phyloP scores from a whole-genome alignment of 2,888 invertebrate genomes.

The Phlogophora meticulosa region DNA sequence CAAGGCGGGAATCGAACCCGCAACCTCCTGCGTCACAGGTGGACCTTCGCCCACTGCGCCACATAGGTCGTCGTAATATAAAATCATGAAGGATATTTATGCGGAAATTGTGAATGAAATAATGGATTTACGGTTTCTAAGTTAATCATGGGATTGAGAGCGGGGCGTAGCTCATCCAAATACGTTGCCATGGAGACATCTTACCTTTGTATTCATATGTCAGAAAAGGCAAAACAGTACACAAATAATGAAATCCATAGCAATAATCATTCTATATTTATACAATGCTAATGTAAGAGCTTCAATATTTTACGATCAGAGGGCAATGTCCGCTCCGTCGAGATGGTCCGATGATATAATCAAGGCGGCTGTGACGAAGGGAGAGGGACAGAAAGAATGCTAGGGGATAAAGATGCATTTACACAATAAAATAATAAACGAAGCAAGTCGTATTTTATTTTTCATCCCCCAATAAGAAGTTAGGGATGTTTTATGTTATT shows the following conservation, averaged over 20 bases:
- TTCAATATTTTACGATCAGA: slow-evolving; percentile 43
- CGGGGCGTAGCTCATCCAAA: background rate
- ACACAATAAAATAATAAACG: slow-evolving; percentile 47
- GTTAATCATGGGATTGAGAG: background rate
- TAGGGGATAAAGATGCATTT: slow-evolving; percentile 49
- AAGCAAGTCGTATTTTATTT: slow-evolving; percentile 30
- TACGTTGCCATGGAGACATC: background rate
- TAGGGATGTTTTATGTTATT: slow-evolving; percentile 23
- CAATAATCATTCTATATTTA: slow-evolving; percentile 31
- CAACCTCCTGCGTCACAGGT: too few species aligned
- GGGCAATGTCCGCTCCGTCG: slow-evolving; percentile 52
- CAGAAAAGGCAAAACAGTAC: background rate
- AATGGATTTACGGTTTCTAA: background rate
- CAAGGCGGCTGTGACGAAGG: slow-evolving; percentile 53
- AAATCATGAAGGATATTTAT: background rate
- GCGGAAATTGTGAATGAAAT: background rate
- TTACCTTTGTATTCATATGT: background rate
- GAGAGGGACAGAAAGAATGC: slow-evolving; percentile 46
- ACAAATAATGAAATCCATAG: slow-evolving; percentile 6
- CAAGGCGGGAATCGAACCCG: too few species aligned
- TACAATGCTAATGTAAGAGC: slow-evolving; percentile 34
- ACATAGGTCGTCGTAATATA: too few species aligned
- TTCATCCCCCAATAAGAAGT: slow-evolving; percentile 8
- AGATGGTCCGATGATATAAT: slow-evolving; percentile 41
- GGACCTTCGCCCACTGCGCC: too few species aligned